Base-by-base conservation (phyloP, 2,797 vertebrate genomes). In the Typhlichthys eigenmanni region DNA sequence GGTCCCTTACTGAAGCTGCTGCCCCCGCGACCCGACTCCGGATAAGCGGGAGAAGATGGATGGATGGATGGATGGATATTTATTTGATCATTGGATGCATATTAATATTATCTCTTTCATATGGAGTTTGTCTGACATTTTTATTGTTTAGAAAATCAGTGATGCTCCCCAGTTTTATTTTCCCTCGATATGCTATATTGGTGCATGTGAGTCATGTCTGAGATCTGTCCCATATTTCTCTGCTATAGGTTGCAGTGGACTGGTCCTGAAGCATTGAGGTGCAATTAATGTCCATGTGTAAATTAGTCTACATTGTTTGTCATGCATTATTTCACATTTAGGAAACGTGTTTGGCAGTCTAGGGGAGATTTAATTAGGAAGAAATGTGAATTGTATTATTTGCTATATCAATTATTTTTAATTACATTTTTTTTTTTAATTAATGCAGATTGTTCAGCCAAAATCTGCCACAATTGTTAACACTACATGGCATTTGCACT, bases 201-300 rank as follows among this genome's bases (percentile, higher is more conserved):
- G 45, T 75, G 78, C 85, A 81, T 88, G 85, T 88, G 54, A 85
- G 77, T 82, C 78, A 76, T 72, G 70, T 69, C 48, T n/a, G 9
- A 24, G 64, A 68, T 81, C 74, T 89, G 86, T 69, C 87, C 88
- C 87, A 92, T 80, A 90, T 91, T 88, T 80, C 52, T 58, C 68
- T 69, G 47, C 69, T 76, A 43, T 51, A 49, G 72, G 65, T 79
- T 86, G 77, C 63, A 64, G 58, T 70, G 54, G 47, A 58, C 57
- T 64, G 58, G 54, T 76, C 67, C 55, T 49, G 75, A 56, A 85
- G 79, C 72, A 80, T 80, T 75, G 77, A 76, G 83, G 60, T 74
- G 64, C 66, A 71, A 61, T 85, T 74, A 72, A 78, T 29, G 59
- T 80, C 77, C 78, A 47, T 48, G 56, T 72, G 66, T 74, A 66